Conservation (phyloP, 1,140 invertebrate genomes). For the Pteromalus puparum region DNA sequence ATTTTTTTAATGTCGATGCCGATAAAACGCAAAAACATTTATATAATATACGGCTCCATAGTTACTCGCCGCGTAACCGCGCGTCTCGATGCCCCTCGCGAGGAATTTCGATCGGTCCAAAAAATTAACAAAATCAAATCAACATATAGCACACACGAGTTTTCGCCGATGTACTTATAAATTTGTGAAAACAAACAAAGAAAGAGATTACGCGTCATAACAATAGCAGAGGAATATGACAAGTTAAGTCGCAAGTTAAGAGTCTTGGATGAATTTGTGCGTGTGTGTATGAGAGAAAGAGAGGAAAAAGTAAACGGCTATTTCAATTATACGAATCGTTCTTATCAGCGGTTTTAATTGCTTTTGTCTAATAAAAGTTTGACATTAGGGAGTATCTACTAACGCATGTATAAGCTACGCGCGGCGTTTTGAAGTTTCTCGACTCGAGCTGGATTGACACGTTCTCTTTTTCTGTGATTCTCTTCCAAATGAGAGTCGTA, state of each 20-base stretch:
- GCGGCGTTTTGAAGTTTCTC: conserved; percentile 6
- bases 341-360: conserved; percentile 39
- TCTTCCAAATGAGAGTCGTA: neutral
- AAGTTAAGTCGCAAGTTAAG: too few relatives aligned
- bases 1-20: neutral
- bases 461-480: neutral
- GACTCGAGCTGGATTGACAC: conserved; percentile 2
- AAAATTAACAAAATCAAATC: neutral
- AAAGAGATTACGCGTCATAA: neutral
- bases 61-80: neutral
- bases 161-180: neutral
- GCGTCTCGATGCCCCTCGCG: neutral
- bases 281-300: neutral
- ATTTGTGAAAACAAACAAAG: neutral
- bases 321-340: conserved; percentile 30
- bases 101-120: conserved; percentile 35
- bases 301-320: conserved; percentile 10
- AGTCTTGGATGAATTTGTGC: neutral
- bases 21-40: conserved; percentile 4
- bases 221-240: too few relatives aligned
- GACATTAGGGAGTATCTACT: neutral
- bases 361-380: conserved; percentile 31
- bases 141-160: neutral
- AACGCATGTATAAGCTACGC: neutral
- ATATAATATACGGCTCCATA: neutral